Conservation (phyloP, 2,888 invertebrate genomes). For the Meliscaeva auricollis region DNA sequence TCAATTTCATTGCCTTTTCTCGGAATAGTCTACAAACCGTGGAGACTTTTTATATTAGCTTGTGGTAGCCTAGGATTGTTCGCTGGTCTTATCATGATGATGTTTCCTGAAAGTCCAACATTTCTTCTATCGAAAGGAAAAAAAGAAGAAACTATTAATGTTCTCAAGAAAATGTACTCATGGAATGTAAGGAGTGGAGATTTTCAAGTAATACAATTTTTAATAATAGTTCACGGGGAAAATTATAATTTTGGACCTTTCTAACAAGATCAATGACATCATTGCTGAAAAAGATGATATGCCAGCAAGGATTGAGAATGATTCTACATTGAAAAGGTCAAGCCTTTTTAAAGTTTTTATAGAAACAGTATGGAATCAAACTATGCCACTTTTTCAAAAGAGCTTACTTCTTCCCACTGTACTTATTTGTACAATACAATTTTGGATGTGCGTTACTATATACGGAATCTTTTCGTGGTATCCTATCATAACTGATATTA, state of each 20-base stretch:
- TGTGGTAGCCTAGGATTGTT: slow-evolving; percentile 80
- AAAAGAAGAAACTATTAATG: slow-evolving; percentile 78
- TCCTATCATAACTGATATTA: slow-evolving; percentile 80
- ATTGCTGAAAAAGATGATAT: slow-evolving; percentile 73
- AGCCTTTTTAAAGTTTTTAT: slow-evolving; percentile 75
- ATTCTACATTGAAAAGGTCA: slow-evolving; percentile 30
- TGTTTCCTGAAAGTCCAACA: slow-evolving; percentile 82
- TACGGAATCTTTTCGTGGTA: slow-evolving; percentile 82
- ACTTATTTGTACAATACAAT: slow-evolving; percentile 80
- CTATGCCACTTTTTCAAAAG: slow-evolving; percentile 79
- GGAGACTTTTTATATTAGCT: slow-evolving; percentile 80
- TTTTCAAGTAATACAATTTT: slow-evolving; percentile 64
- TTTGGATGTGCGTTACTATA: slow-evolving; percentile 79
- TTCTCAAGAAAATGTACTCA: slow-evolving; percentile 78
- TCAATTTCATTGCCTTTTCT: slow-evolving; percentile 77
- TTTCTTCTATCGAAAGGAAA: slow-evolving; percentile 79
- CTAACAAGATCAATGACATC: slow-evolving; percentile 76
- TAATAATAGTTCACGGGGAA: neutral
- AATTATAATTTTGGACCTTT: neutral
- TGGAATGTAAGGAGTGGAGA: slow-evolving; percentile 77
- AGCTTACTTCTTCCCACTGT: slow-evolving; percentile 78
- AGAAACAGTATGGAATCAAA: slow-evolving; percentile 81
- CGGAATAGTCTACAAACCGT: slow-evolving; percentile 80
- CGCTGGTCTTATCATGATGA: slow-evolving; percentile 78
- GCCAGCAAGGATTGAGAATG: neutral